phyloP scores from a whole-genome alignment of 2,888 invertebrate species.

The Noctua janthe region DNA sequence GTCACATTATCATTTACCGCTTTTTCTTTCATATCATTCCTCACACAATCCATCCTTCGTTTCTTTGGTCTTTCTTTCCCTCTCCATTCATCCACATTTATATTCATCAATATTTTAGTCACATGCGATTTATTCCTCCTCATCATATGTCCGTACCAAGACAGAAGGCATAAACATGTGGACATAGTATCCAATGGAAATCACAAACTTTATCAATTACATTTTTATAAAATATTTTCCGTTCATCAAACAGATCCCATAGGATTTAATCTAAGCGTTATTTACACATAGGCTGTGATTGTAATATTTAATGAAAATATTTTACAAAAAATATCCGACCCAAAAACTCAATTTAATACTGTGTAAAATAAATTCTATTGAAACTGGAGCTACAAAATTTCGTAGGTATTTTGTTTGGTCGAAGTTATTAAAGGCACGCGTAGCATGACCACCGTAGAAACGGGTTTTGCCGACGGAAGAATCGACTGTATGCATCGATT shows the following conservation, averaged over 20 bases:
- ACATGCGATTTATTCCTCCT: not conserved
- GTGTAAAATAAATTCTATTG: slow-evolving; percentile 11
- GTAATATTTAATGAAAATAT: slow-evolving; percentile 23
- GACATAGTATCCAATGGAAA: not conserved
- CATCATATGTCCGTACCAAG: not conserved
- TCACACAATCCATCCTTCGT: not conserved
- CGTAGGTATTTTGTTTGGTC: not conserved
- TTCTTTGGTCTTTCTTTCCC: not conserved
- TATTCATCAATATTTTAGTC: not conserved
- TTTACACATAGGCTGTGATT: slow-evolving; percentile 14
- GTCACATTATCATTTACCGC: not conserved
- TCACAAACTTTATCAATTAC: not conserved
- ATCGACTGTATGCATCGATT: too few species aligned
- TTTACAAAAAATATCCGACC: slow-evolving; percentile 2
- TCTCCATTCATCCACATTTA: not conserved
- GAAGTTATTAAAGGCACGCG: not conserved
- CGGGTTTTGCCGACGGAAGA: too few species aligned
- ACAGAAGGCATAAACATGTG: not conserved
- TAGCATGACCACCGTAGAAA: too few species aligned
- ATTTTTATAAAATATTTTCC: slow-evolving; percentile 4
- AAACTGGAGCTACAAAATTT: not conserved
- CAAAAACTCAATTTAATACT: slow-evolving; percentile 26
- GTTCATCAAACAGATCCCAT: not conserved
- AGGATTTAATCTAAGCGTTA: slow-evolving; percentile 5
- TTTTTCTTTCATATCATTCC: not conserved